phyloP scores from a whole-genome alignment of 2,888 invertebrate species.

The Protonemura montana region DNA sequence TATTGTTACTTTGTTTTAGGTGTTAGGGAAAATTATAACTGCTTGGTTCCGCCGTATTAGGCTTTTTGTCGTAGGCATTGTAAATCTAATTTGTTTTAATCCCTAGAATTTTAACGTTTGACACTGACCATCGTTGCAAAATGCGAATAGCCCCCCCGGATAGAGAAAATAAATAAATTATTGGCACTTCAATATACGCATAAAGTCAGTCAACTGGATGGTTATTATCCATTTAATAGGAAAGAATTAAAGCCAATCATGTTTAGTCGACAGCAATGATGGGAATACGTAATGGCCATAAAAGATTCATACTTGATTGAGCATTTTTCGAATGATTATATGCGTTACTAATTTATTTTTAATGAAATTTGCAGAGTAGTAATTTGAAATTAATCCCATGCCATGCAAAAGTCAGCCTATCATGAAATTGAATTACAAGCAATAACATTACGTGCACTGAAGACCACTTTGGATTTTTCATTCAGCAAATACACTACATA shows the following conservation, averaged over 20 bases:
- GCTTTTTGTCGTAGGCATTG: background rate
- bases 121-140: background rate
- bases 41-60: background rate
- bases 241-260: background rate
- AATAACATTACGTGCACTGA: background rate
- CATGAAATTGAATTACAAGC: background rate
- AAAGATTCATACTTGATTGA: conserved; percentile 20
- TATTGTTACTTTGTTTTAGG: background rate
- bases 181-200: background rate
- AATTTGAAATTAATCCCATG: background rate
- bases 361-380: background rate
- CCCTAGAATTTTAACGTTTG: background rate
- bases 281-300: background rate
- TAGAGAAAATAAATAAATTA: background rate
- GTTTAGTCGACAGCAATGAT: background rate
- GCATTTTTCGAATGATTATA: conserved; percentile 15
- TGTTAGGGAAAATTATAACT: background rate
- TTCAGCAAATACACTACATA: background rate
- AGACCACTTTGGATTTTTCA: background rate
- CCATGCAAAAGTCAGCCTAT: background rate
- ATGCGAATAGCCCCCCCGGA: background rate
- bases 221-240: background rate
- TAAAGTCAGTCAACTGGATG: background rate
- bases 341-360: background rate
- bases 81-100: background rate